Conservation (phyloP, 2,888 invertebrate species). For the Calephelis perditalis region DNA sequence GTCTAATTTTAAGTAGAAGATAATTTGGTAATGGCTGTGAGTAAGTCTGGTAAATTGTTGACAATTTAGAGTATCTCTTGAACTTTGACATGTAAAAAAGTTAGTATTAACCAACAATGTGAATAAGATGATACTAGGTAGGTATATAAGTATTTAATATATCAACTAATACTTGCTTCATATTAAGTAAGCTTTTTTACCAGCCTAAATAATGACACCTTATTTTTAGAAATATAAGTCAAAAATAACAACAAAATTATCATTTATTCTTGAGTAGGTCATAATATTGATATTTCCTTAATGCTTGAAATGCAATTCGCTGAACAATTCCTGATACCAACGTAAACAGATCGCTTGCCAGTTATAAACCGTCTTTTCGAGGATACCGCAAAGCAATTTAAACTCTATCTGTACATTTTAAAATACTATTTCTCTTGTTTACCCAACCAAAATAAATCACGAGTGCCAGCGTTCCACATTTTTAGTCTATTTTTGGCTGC, state of each 20-base stretch:
- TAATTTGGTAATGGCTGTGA: constrained; percentile 5
- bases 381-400: not conserved
- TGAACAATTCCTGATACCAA: not conserved
- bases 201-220: no score
- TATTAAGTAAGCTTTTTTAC: no score
- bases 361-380: not conserved
- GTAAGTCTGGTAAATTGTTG: constrained; percentile 5
- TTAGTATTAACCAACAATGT: no score
- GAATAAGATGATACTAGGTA: no score
- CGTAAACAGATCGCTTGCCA: not conserved
- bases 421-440: no score
- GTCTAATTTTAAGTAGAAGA: not conserved
- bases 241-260: no score
- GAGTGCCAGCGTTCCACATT: constrained; percentile 20
- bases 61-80: not conserved
- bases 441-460: constrained; percentile 3
- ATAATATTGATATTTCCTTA: not conserved
- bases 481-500: constrained; percentile 72
- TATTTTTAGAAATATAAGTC: no score
- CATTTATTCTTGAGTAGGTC: no score
- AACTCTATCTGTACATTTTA: not conserved
- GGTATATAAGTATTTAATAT: no score
- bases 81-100: not conserved
- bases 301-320: not conserved
- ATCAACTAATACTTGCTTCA: no score